Evolutionary conservation across 1,140 invertebrate species (phyloP).

Genomic region (Ruditapes philippinarum): DNA sequence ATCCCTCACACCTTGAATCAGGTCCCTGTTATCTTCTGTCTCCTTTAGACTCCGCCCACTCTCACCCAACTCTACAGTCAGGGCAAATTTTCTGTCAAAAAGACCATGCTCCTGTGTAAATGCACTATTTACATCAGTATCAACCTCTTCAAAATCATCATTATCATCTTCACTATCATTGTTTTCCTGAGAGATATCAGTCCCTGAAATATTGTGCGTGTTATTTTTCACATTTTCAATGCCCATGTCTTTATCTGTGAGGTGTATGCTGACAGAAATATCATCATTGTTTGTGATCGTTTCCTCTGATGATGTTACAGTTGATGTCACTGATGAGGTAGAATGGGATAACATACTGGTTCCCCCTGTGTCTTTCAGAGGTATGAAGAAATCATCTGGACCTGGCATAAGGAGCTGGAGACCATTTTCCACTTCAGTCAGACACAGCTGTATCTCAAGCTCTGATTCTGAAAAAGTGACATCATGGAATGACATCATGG

Average conservation of each 20-base stretch:
- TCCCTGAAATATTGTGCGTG: background rate
- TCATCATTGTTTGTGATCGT: background rate
- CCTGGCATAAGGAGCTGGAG: slow-evolving; percentile 53
- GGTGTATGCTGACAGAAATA: background rate
- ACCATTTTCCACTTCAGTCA: slow-evolving; percentile 56
- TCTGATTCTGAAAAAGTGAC: slow-evolving; percentile 11
- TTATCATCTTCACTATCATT: background rate
- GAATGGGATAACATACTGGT: background rate
- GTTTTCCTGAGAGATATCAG: background rate
- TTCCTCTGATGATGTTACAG: slow-evolving; percentile 14
- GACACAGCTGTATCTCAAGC: slow-evolving; percentile 37
- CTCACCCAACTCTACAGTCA: slow-evolving; percentile 38
- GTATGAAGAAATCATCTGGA: slow-evolving; percentile 63
- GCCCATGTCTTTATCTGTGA: background rate
- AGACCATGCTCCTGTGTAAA: slow-evolving; percentile 48
- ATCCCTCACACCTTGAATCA: slow-evolving; percentile 31
- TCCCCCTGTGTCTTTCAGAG: background rate
- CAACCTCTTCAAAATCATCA: slow-evolving; percentile 13
- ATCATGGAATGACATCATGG: background rate
- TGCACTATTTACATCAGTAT: background rate
- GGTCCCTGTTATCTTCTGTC: slow-evolving; percentile 51
- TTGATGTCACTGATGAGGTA: slow-evolving; percentile 38
- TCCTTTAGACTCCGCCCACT: background rate
- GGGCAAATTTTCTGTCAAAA: slow-evolving; percentile 19
- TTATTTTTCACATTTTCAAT: background rate